These are phyloP conservation scores for Anisognathus igniventris DNA, from an alignment of 2,797 vertebrate species.

Conservation along the genomic window DNA sequence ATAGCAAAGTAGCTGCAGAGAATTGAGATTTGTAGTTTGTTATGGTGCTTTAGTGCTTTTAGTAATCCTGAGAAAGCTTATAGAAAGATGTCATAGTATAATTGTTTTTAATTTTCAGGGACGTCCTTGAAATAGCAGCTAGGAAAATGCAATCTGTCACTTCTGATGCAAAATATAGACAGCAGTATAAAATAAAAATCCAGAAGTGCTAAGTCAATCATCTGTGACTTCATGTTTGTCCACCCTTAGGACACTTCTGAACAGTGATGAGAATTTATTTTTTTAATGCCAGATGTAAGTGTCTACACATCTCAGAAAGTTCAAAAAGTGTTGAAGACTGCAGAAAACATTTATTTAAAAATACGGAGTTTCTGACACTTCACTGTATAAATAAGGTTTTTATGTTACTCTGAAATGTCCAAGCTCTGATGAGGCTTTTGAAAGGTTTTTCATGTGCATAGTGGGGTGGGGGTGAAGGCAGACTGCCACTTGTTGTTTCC, in stretches of 20 bases:
- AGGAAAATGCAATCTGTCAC: neutral
- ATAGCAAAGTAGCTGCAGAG: neutral
- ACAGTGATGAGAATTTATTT: neutral
- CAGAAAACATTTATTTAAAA: neutral
- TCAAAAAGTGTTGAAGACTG: neutral
- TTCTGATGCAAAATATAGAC: neutral
- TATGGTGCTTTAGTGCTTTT: neutral
- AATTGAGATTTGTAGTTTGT: neutral
- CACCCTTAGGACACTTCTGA: neutral
- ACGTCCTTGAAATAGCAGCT: neutral
- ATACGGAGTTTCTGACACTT: neutral
- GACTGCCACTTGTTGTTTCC: neutral
- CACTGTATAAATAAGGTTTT: neutral
- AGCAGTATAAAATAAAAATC: neutral
- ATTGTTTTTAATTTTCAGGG: neutral
- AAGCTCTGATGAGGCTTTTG: neutral
- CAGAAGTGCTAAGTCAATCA: neutral
- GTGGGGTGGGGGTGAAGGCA: neutral
- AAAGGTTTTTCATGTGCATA: neutral
- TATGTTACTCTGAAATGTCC: neutral
- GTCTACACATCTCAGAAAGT: neutral
- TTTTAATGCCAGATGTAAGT: neutral
- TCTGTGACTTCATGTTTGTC: neutral
- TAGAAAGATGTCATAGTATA: neutral
- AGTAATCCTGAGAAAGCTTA: neutral